Conservation (phyloP, 2,113 vertebrate genomes). For the Procavia capensis region DNA sequence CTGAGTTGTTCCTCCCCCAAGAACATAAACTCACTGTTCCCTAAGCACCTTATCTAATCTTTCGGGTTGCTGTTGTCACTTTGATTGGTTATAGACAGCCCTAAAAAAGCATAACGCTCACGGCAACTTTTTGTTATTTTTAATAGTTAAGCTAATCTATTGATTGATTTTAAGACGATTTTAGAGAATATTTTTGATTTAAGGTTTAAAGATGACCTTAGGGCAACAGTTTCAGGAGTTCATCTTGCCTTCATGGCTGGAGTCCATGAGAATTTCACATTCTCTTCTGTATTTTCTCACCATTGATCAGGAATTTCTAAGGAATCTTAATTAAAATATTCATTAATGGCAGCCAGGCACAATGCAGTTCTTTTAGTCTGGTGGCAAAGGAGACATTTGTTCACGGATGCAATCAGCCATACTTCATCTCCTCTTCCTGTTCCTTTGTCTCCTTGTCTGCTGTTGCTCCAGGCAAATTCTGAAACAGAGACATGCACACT, state of each 20-base stretch:
- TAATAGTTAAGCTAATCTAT: neutral
- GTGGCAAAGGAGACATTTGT: neutral
- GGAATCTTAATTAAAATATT: neutral
- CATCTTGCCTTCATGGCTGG: neutral
- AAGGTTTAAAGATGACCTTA: neutral
- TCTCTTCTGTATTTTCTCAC: neutral
- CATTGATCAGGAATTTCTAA: neutral
- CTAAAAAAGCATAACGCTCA: too few species aligned
- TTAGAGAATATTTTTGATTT: neutral
- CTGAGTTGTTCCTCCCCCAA: neutral
- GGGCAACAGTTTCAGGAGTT: neutral
- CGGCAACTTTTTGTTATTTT: too few species aligned
- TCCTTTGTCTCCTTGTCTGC: neutral
- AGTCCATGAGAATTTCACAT: neutral
- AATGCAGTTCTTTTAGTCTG: neutral
- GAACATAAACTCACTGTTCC: neutral
- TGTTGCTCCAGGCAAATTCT: neutral
- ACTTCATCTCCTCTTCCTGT: neutral
- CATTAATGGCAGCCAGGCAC: neutral
- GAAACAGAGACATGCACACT: neutral
- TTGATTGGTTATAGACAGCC: too few species aligned
- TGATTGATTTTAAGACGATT: too few species aligned
- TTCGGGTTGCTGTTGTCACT: too few species aligned
- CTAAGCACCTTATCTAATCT: neutral
- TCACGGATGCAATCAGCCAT: neutral